phyloP scores from a whole-genome alignment of 2,797 vertebrate genomes.

The Odontamblyopus rebecca region DNA sequence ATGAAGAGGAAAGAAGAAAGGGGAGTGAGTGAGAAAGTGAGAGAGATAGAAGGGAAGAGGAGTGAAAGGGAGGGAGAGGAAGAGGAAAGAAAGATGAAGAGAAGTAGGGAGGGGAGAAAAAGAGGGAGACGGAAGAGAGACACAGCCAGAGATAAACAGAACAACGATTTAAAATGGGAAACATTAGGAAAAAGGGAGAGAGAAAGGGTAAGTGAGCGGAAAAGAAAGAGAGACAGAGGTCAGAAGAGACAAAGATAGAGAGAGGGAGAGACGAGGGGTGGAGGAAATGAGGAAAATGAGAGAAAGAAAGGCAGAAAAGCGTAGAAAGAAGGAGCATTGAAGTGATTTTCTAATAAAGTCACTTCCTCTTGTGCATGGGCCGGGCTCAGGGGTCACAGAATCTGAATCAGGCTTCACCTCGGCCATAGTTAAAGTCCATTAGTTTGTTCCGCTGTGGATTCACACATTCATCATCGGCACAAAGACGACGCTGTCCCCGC shows the following conservation, averaged over 20 bases:
- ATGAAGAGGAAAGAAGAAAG: background rate
- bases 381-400: slow-evolving; percentile 12
- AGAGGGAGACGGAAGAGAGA: background rate
- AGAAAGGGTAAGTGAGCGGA: background rate
- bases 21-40: background rate
- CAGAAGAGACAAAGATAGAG: background rate
- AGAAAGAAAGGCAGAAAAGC: background rate
- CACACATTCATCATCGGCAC: slow-evolving; percentile 1
- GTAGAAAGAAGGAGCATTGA: slow-evolving; percentile 14
- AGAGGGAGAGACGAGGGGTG: background rate
- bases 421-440: slow-evolving; percentile 39
- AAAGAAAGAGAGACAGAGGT: background rate
- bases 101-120: background rate
- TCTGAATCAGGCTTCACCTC: slow-evolving; percentile 30
- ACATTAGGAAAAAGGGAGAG: background rate
- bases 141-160: slow-evolving; percentile 1
- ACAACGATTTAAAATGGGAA: too few relatives aligned
- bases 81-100: background rate
- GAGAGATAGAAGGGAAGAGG: background rate
- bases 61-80: background rate
- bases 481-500: background rate
- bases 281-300: background rate
- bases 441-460: slow-evolving; percentile 27
- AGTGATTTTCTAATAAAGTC: slow-evolving; percentile 8
- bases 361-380: background rate